Evolutionary conservation across 2,797 vertebrate genomes (phyloP).

Genomic region (Emydoidea blandingii): DNA sequence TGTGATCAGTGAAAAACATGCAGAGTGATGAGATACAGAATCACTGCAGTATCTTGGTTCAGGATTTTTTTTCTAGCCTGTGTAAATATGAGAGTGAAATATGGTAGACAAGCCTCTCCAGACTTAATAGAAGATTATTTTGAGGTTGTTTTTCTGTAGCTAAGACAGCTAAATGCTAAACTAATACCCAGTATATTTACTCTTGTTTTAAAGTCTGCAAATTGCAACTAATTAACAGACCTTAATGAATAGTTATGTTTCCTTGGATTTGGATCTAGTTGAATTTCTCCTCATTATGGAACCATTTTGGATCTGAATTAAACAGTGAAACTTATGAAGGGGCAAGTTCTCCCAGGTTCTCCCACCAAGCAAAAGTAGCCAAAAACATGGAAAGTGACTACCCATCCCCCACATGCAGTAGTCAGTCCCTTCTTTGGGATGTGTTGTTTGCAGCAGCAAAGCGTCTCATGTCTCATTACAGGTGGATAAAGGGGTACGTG

Average conservation of each 20-base stretch:
- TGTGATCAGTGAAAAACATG: slow-evolving; percentile 69
- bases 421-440: not conserved
- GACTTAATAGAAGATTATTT: no score
- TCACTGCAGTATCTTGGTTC: slow-evolving; percentile 57
- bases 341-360: not conserved
- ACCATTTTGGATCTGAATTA: not conserved
- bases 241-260: slow-evolving; percentile 16
- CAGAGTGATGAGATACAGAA: slow-evolving; percentile 63
- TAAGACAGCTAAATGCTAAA: slow-evolving; percentile 57
- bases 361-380: not conserved
- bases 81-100: slow-evolving; percentile 62
- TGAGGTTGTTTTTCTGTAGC: slow-evolving; percentile 67
- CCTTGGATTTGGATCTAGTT: not conserved
- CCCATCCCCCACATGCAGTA: not conserved
- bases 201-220: slow-evolving; percentile 47
- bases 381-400: not conserved
- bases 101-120: slow-evolving; percentile 56
- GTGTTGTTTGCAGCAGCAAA: not conserved
- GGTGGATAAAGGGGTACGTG: not conserved
- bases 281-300: rapidly evolving
- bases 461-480: rapidly evolving
- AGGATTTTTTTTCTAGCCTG: slow-evolving; percentile 22
- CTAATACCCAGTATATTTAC: slow-evolving; percentile 47
- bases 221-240: slow-evolving; percentile 59
- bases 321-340: not conserved